These are phyloP conservation scores for Darevskia mixta DNA, from an alignment of 2,797 vertebrate species.

Conservation along the genomic window DNA sequence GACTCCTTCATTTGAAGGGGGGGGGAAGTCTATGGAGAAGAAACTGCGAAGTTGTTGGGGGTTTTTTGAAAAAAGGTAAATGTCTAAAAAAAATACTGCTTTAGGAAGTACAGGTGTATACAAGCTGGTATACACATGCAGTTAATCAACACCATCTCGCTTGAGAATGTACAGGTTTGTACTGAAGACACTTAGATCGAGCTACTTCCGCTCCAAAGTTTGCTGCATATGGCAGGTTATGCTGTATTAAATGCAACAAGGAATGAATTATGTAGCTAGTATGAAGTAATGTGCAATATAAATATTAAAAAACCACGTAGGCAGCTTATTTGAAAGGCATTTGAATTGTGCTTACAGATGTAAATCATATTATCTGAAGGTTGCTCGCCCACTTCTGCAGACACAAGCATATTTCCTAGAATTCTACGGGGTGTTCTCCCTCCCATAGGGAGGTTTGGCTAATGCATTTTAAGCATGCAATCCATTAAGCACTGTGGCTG, in stretches of 20 bases:
- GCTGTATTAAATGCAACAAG: background rate
- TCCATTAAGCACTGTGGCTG: background rate
- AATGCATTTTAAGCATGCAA: background rate
- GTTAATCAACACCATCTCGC: background rate
- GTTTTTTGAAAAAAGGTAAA: background rate
- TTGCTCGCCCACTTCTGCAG: background rate
- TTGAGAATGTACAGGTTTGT: background rate
- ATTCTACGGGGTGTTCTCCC: background rate
- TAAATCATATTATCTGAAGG: background rate
- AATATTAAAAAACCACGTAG: conserved; percentile 10
- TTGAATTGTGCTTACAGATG: conserved; percentile 10
- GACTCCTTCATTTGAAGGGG: background rate
- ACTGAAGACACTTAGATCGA: background rate
- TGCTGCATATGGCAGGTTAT: background rate
- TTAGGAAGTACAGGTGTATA: background rate
- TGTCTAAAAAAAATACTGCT: background rate
- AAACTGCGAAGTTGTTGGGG: background rate
- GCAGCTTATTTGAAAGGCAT: conserved; percentile 30
- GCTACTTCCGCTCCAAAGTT: background rate
- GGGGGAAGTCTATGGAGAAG: background rate
- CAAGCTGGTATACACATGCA: background rate
- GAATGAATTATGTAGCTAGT: background rate
- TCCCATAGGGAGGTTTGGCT: background rate
- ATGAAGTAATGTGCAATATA: background rate
- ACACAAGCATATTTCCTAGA: background rate